Percentiles rank a stretch among this genome's conserved stretches.
Conservation (phyloP, 2,888 invertebrate species). For the Agonopterix subpropinquella region DNA sequence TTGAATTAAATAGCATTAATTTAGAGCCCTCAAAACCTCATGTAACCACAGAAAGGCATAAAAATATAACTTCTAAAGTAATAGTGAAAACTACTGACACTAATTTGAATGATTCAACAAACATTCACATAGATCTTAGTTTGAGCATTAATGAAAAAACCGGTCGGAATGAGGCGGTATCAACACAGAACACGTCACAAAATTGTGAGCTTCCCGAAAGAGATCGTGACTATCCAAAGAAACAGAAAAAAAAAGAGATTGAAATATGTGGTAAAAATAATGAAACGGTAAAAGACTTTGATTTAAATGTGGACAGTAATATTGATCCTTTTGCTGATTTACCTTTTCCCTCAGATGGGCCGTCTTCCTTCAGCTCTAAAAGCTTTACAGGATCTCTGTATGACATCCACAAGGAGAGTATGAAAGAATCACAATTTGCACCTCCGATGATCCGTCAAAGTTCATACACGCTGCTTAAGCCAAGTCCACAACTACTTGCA, state of each 20-base stretch:
- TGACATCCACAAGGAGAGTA: slow-evolving; percentile 51
- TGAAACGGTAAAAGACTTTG: slow-evolving; percentile 14
- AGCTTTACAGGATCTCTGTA: slow-evolving; percentile 66
- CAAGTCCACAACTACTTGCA: slow-evolving; percentile 84
- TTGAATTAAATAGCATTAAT: background rate
- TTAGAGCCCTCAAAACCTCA: background rate
- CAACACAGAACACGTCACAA: slow-evolving; percentile 10
- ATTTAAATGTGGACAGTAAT: slow-evolving; percentile 25
- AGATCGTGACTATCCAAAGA: slow-evolving; percentile 37
- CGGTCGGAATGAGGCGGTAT: slow-evolving; percentile 23
- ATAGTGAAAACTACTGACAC: slow-evolving; percentile 17
- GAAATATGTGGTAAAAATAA: slow-evolving; percentile 9
- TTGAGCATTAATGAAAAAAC: slow-evolving; percentile 38
- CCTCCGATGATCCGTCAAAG: slow-evolving; percentile 79
- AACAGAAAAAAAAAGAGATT: slow-evolving; percentile 22
- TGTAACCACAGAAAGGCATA: slow-evolving; percentile 14
- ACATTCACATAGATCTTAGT: slow-evolving; percentile 47
- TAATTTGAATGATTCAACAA: slow-evolving; percentile 26
- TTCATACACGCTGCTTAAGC: slow-evolving; percentile 86
- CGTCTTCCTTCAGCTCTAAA: slow-evolving; percentile 48
- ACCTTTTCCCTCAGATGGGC: slow-evolving; percentile 34
- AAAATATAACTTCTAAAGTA: slow-evolving; percentile 25
- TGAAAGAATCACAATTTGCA: slow-evolving; percentile 28
- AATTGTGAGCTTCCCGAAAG: slow-evolving; percentile 37
- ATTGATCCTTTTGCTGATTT: slow-evolving; percentile 19